Percentiles rank a stretch among this genome's conserved stretches.
Evolutionary conservation across 2,888 invertebrate species (phyloP).

Genomic region (Lepetodrilus schrolli): DNA sequence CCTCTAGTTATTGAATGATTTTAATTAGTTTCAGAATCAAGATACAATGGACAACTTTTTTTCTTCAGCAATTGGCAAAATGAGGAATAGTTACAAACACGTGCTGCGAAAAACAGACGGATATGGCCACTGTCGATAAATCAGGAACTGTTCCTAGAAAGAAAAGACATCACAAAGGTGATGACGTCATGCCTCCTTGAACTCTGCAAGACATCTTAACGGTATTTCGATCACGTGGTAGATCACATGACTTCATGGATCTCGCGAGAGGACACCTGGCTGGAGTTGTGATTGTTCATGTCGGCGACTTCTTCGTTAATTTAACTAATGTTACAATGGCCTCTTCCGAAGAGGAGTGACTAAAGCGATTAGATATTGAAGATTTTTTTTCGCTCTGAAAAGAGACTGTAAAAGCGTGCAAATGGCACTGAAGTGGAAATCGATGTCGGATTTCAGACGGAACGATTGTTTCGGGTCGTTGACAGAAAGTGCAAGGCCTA

Average conservation of each 20-base stretch:
- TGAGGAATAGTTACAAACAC: too few species aligned
- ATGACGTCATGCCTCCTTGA: constrained; percentile 19
- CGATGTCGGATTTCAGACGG: not conserved
- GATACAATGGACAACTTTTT: too few species aligned
- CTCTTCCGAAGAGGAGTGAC: constrained; percentile 7
- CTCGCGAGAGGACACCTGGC: not conserved
- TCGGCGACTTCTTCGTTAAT: constrained; percentile 7
- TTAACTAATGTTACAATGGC: constrained; percentile 21
- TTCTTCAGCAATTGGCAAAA: too few species aligned
- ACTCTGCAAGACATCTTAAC: constrained; percentile 17
- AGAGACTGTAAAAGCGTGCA: constrained; percentile 26
- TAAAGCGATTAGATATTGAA: constrained; percentile 25
- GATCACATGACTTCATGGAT: not conserved
- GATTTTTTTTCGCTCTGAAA: constrained; percentile 23
- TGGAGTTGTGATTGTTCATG: not conserved
- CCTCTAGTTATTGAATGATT: too few species aligned
- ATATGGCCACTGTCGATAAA: too few species aligned
- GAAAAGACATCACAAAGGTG: not conserved
- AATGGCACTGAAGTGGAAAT: constrained; percentile 22
- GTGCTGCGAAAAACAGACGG: too few species aligned
- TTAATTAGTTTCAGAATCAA: too few species aligned
- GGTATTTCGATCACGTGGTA: constrained; percentile 16
- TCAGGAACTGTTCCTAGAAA: too few species aligned
- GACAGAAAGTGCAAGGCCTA: not conserved
- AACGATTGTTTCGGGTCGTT: not conserved